Percentiles rank a stretch among this genome's conserved stretches.
Evolutionary conservation across 23 tunicate genomes (phyloP).

Genomic region (Pegea sp.): DNA sequence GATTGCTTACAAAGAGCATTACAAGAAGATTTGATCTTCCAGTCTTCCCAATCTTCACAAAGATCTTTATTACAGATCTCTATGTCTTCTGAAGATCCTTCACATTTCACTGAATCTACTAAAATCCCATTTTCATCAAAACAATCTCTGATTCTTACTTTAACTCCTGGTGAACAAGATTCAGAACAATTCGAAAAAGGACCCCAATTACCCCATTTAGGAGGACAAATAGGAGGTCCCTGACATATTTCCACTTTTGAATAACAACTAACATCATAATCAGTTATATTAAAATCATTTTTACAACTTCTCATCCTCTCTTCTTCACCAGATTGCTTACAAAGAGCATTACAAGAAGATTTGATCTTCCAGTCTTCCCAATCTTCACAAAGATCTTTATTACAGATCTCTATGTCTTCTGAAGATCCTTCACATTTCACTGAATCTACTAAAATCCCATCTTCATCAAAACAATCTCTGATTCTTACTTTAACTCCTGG

Average conservation of each 20-base stretch:
- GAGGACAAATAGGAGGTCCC: slow-evolving; percentile 10
- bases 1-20: slow-evolving; percentile 7
- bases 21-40: slow-evolving; percentile 4
- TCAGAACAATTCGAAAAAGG: slow-evolving; percentile 5
- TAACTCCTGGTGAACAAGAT: slow-evolving; percentile 5
- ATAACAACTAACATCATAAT: slow-evolving; percentile 1
- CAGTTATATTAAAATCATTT: neutral
- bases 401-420: slow-evolving; percentile 2
- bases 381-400: slow-evolving; percentile 5
- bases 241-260: neutral
- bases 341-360: slow-evolving; percentile 9
- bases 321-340: slow-evolving; percentile 1
- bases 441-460: slow-evolving; percentile 3
- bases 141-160: slow-evolving; percentile 5
- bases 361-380: slow-evolving; percentile 13
- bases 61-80: slow-evolving; percentile 12
- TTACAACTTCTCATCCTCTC: slow-evolving; percentile 2
- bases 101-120: slow-evolving; percentile 5
- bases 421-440: slow-evolving; percentile 5
- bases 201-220: slow-evolving; percentile 7
- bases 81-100: neutral
- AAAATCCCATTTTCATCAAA: slow-evolving; percentile 5
- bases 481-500: slow-evolving; percentile 2
- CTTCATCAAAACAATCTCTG: slow-evolving; percentile 7
- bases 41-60: slow-evolving; percentile 11